A percentile compares a stretch with the other conserved stretches of the same genome.
Conservation (phyloP, 2,888 invertebrate species). For the Eurytoma adleriae region DNA sequence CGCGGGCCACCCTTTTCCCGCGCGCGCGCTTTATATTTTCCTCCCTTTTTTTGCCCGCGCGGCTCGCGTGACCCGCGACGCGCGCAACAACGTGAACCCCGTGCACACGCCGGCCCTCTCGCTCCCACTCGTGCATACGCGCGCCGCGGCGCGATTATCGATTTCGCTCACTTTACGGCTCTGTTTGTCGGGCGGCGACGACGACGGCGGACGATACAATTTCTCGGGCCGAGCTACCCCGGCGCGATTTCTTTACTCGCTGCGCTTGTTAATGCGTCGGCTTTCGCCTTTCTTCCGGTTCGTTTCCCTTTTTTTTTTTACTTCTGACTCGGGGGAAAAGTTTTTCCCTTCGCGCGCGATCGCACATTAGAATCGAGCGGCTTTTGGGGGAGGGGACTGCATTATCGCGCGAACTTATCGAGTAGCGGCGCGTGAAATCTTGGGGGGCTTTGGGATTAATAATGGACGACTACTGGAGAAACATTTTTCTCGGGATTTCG, state of each 20-base stretch:
- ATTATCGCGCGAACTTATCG: background rate
- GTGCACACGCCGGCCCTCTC: conserved; percentile 11
- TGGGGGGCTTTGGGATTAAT: background rate
- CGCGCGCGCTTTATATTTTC: background rate
- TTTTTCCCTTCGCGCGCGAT: too few relatives aligned
- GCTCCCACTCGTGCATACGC: background rate
- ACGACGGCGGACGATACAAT: background rate
- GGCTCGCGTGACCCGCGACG: conserved; percentile 41
- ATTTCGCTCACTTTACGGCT: conserved; percentile 39
- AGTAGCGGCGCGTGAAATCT: background rate
- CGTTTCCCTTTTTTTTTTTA: too few relatives aligned
- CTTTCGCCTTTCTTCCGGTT: background rate
- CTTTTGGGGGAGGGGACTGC: too few relatives aligned
- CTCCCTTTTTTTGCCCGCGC: background rate
- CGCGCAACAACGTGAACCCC: conserved; percentile 25
- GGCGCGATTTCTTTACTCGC: conserved; percentile 10
- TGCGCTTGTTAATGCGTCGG: conserved; percentile 1
- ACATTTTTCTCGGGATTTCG: conserved; percentile 30
- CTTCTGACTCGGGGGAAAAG: too few relatives aligned
- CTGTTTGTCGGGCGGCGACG: conserved; percentile 31
- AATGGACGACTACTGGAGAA: conserved; percentile 18
- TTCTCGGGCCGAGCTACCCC: background rate
- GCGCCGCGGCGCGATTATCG: conserved; percentile 38
- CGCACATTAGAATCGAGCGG: too few relatives aligned
- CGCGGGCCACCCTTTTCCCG: background rate